A percentile compares a stretch with the other conserved stretches of the same genome.
These are phyloP conservation scores for Cisticola juncidis DNA, from an alignment of 2,113 vertebrate species.

Conservation along the genomic window DNA sequence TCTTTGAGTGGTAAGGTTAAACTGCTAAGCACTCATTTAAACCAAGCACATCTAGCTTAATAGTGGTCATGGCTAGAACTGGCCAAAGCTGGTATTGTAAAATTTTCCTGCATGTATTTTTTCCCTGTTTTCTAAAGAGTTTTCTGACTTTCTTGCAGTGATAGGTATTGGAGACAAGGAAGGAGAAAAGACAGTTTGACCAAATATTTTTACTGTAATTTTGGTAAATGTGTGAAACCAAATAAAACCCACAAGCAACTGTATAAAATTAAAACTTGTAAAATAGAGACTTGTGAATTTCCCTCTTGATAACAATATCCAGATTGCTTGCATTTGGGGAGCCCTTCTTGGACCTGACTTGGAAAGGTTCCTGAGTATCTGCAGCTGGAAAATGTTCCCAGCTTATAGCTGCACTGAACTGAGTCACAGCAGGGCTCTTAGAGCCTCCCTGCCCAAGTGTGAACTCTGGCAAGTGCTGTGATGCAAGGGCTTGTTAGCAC, in stretches of 20 bases:
- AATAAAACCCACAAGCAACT: background rate
- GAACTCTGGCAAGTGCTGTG: background rate
- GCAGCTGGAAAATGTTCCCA: background rate
- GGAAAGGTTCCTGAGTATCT: background rate
- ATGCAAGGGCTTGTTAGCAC: background rate
- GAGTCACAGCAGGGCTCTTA: background rate
- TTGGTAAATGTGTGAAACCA: background rate
- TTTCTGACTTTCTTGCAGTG: background rate
- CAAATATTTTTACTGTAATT: background rate
- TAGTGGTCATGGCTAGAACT: background rate
- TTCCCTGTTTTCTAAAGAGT: background rate
- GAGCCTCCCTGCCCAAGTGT: background rate
- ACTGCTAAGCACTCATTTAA: background rate
- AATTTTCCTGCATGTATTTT: background rate
- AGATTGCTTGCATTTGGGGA: fast-evolving
- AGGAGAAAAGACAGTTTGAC: background rate
- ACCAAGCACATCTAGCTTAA: background rate
- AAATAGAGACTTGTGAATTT: background rate
- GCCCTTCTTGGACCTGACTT: background rate
- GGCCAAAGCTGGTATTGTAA: background rate
- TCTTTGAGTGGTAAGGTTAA: background rate
- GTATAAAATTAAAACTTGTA: background rate
- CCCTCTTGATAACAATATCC: background rate
- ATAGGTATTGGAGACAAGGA: background rate
- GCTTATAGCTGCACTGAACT: background rate